These are phyloP conservation scores for Diorhabda sublineata DNA, from an alignment of 1,140 invertebrate genomes.

Conservation along the genomic window DNA sequence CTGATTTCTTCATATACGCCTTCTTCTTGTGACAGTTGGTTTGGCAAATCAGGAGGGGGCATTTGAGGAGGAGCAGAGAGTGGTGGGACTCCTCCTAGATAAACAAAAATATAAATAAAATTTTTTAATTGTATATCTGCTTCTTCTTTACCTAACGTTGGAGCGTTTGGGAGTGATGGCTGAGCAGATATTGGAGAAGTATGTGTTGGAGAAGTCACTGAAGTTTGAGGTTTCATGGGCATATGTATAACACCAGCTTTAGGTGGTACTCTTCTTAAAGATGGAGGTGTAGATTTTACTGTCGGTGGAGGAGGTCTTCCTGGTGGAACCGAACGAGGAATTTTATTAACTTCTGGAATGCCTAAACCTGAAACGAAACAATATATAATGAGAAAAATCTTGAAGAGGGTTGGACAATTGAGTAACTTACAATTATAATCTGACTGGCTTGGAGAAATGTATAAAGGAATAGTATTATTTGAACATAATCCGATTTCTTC, in stretches of 20 bases:
- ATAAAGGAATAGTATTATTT: conserved; percentile 76
- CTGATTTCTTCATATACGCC: conserved; percentile 56
- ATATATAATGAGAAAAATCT: conserved; percentile 3
- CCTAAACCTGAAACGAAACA: conserved; percentile 36
- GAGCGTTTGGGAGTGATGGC: not conserved
- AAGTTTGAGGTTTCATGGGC: conserved; percentile 39
- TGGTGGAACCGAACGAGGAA: conserved; percentile 37
- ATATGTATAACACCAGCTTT: conserved; percentile 45
- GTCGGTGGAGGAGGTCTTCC: conserved; percentile 39
- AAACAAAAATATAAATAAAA: not conserved
- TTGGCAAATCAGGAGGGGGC: conserved; percentile 51
- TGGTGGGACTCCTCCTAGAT: not conserved
- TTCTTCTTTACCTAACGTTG: not conserved
- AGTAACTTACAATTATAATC: conserved; percentile 44
- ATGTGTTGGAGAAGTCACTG: conserved; percentile 40
- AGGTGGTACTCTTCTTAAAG: conserved; percentile 46
- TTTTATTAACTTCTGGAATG: conserved; percentile 44
- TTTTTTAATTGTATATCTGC: not conserved
- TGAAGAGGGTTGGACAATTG: too few species aligned
- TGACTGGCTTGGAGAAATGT: conserved; percentile 43
- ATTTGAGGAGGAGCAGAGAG: conserved; percentile 48
- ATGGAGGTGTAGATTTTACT: conserved; percentile 44
- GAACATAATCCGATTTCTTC: conserved; percentile 79
- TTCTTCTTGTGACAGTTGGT: conserved; percentile 46
- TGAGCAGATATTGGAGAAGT: conserved; percentile 36